These are phyloP conservation scores for Chiridota heheva DNA, from an alignment of 35 echinoderm and acorn worm genomes.

Conservation along the genomic window DNA sequence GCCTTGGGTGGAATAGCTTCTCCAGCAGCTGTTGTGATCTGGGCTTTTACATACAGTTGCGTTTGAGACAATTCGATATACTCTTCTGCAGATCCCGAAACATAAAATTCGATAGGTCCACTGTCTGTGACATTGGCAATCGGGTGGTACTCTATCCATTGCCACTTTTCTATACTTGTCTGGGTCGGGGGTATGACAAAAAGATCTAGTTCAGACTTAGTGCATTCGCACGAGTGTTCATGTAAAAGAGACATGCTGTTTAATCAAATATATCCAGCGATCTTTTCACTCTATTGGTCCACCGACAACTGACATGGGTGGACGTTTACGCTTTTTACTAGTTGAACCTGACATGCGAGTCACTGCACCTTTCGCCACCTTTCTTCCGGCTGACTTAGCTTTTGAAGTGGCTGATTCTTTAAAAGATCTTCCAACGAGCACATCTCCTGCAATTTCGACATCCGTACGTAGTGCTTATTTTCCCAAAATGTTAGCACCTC, in stretches of 20 bases:
- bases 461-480: constrained; percentile 34
- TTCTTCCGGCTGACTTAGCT: constrained; percentile 4
- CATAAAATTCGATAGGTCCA: constrained; percentile 60
- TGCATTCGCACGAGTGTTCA: constrained; percentile 27
- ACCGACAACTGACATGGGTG: neutral
- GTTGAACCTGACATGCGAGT: neutral
- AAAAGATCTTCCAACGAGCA: constrained; percentile 10
- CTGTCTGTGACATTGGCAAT: constrained; percentile 26
- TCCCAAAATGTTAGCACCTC: constrained; percentile 27
- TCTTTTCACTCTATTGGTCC: constrained; percentile 39
- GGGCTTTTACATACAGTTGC: constrained; percentile 40
- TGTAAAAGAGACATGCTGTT: constrained; percentile 24
- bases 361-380: neutral
- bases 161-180: constrained; percentile 56
- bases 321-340: neutral
- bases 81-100: constrained; percentile 33
- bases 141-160: constrained; percentile 37
- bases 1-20: constrained; percentile 30
- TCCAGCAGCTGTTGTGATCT: constrained; percentile 48
- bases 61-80: constrained; percentile 57
- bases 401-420: constrained; percentile 4
- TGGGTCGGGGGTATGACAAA: constrained; percentile 47
- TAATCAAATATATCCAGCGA: constrained; percentile 29
- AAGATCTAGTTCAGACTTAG: constrained; percentile 60
- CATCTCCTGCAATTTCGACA: constrained; percentile 24